Evolutionary conservation across 2,113 vertebrate genomes (phyloP).

Genomic region (Platanista minor): DNA sequence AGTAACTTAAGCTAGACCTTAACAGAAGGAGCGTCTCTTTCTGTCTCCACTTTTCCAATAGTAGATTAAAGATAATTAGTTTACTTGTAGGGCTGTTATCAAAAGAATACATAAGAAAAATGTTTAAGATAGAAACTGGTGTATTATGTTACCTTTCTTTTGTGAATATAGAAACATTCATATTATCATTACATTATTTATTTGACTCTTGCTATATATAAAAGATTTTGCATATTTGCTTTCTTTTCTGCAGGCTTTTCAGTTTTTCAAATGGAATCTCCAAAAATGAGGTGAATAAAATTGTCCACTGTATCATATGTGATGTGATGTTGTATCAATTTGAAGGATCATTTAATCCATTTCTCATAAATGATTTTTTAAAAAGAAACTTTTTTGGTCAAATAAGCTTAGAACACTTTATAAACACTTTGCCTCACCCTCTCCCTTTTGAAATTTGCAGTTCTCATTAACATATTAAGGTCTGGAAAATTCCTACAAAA

Average conservation of each 20-base stretch:
- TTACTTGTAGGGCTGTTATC: background rate
- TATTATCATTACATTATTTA: background rate
- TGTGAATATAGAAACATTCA: background rate
- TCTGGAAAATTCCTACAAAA: background rate
- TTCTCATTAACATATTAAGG: background rate
- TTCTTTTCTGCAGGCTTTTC: background rate
- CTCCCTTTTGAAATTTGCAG: background rate
- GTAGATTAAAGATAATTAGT: background rate
- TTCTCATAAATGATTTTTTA: background rate
- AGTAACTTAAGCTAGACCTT: background rate
- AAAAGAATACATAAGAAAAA: conserved; percentile 5
- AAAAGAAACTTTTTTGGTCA: background rate
- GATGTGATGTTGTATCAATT: background rate
- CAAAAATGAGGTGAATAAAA: background rate
- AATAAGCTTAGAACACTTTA: background rate
- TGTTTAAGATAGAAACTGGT: background rate
- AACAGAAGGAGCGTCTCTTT: background rate
- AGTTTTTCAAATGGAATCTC: background rate
- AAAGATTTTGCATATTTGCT: background rate
- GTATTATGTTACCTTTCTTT: background rate
- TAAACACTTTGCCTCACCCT: background rate
- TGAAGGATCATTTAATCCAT: background rate
- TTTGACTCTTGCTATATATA: background rate
- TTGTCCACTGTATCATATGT: background rate
- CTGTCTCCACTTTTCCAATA: background rate